A percentile compares a stretch with the other conserved stretches of the same genome.
Conservation (phyloP, 2,113 vertebrate species). For the Numida meleagris region DNA sequence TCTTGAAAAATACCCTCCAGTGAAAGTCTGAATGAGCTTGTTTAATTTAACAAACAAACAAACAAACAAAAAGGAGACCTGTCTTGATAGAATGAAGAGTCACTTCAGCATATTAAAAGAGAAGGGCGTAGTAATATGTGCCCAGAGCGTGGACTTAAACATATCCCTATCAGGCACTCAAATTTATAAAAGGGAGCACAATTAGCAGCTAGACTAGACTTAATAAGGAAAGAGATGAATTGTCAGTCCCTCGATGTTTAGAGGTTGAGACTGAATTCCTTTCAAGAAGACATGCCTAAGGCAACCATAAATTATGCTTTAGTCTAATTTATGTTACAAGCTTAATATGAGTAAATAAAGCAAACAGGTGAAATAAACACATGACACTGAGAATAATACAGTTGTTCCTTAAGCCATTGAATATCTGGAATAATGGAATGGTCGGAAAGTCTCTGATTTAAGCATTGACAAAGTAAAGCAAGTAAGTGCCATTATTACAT, state of each 20-base stretch:
- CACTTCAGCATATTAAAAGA: not conserved
- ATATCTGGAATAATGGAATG: not conserved
- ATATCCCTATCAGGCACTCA: not conserved
- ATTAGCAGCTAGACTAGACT: slow-evolving; percentile 16
- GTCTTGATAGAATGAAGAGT: not conserved
- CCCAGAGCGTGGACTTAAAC: not conserved
- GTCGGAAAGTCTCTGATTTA: not conserved
- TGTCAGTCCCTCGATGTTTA: not conserved
- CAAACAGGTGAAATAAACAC: slow-evolving; percentile 28
- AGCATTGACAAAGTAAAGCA: not conserved
- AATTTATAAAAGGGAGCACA: not conserved
- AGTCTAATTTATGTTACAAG: not conserved
- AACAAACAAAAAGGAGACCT: not conserved
- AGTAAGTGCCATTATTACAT: not conserved
- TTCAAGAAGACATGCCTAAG: slow-evolving; percentile 1
- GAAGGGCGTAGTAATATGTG: not conserved
- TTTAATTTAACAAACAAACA: not conserved
- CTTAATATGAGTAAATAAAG: slow-evolving; percentile 26
- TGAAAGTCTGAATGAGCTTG: not conserved
- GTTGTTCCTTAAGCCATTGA: not conserved
- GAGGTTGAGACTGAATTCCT: slow-evolving; percentile 6
- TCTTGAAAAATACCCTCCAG: not conserved
- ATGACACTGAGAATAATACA: slow-evolving; percentile 29
- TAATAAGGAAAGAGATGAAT: not conserved
- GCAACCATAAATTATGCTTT: slow-evolving; percentile 33